Evolutionary conservation across 2,797 vertebrate genomes (phyloP).

Genomic region (Molossus molossus): DNA sequence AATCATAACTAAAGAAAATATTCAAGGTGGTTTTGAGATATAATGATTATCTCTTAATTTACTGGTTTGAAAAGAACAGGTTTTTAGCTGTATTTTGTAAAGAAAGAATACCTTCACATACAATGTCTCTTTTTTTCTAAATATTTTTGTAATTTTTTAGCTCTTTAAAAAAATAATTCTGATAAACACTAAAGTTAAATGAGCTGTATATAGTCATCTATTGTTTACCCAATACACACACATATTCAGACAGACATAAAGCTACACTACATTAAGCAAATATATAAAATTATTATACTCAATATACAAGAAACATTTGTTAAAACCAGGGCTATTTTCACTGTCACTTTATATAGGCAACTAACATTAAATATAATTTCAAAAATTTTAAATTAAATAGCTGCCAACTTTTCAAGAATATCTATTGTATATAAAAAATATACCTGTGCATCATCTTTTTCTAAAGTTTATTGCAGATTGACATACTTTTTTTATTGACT

Average conservation of each 20-base stretch:
- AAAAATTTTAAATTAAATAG: slow-evolving; percentile 21
- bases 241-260: neutral
- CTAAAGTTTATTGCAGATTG: neutral
- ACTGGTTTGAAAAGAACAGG: neutral
- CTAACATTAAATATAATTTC: neutral
- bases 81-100: neutral
- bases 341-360: neutral
- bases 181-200: slow-evolving; percentile 7
- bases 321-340: neutral
- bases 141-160: neutral
- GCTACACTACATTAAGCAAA: neutral
- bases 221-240: neutral
- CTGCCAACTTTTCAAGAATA: slow-evolving; percentile 4
- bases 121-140: neutral
- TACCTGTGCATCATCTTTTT: neutral
- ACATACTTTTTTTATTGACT: neutral
- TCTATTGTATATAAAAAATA: neutral
- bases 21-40: neutral
- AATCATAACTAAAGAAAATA: neutral
- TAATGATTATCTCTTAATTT: neutral
- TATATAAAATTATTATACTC: neutral
- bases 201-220: neutral
- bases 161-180: neutral
- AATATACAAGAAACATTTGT: neutral
- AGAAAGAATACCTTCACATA: neutral